phyloP scores from a whole-genome alignment of 2,797 vertebrate genomes.

The Australoheros facetus region DNA sequence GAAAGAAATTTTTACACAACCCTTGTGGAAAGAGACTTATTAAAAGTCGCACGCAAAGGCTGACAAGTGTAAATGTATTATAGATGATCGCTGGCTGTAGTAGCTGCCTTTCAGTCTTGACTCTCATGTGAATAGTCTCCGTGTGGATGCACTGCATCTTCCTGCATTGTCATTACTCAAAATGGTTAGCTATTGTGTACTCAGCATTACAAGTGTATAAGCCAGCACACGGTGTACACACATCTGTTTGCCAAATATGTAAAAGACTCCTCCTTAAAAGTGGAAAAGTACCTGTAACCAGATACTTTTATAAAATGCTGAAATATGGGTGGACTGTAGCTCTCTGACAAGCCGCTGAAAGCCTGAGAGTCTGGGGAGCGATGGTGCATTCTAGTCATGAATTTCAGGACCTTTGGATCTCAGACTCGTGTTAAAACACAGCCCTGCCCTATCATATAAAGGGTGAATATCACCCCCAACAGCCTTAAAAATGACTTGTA shows the following conservation, averaged over 20 bases:
- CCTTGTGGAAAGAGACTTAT: background rate
- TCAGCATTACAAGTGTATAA: background rate
- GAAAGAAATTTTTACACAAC: background rate
- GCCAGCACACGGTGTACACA: conserved; percentile 4
- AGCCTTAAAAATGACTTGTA: conserved; percentile 6
- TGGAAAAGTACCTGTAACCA: conserved; percentile 63
- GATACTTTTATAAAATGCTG: conserved; percentile 67
- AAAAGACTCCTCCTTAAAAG: conserved; percentile 46
- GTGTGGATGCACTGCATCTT: background rate
- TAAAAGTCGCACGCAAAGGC: background rate
- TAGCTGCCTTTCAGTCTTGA: background rate
- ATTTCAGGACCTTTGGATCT: conserved; percentile 56
- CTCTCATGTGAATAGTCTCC: background rate
- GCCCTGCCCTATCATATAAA: conserved; percentile 20
- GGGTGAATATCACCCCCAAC: conserved; percentile 38
- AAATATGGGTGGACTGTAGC: conserved; percentile 61
- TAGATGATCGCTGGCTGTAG: background rate
- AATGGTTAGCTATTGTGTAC: background rate
- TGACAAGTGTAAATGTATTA: background rate
- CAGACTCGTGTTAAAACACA: conserved; percentile 53
- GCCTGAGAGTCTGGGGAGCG: conserved; percentile 64
- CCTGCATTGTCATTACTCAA: background rate
- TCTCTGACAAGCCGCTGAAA: conserved; percentile 73
- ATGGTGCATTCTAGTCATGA: conserved; percentile 66
- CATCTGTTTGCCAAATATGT: conserved; percentile 63